These are phyloP conservation scores for Muscidifurax raptorellus DNA, from an alignment of 1,140 invertebrate genomes.

Conservation along the genomic window DNA sequence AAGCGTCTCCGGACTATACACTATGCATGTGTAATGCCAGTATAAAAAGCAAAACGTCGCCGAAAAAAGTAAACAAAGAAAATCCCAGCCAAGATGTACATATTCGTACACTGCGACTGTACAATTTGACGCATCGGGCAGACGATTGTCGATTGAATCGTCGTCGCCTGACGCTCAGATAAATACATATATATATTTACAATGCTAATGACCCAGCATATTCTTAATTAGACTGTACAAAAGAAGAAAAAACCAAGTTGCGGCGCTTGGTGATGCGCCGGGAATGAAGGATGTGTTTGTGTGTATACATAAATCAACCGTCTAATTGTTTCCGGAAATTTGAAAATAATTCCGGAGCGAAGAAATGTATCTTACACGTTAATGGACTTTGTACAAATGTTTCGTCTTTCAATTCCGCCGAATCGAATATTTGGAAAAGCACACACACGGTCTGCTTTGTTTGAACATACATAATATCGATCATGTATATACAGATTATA, in stretches of 20 bases:
- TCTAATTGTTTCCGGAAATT: conserved; percentile 4
- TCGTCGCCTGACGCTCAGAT: background rate
- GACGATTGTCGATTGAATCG: conserved; percentile 4
- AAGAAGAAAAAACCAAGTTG: conserved; percentile 33
- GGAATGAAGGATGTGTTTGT: conserved; percentile 42
- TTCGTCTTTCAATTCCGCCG: conserved; percentile 2
- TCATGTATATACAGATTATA: conserved; percentile 30
- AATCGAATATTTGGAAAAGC: conserved; percentile 64
- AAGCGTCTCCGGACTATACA: background rate
- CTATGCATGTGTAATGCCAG: background rate
- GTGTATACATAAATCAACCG: conserved; percentile 9
- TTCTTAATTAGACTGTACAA: conserved; percentile 38
- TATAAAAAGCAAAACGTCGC: conserved; percentile 30
- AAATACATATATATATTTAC: conserved; percentile 40
- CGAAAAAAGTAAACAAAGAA: conserved; percentile 14
- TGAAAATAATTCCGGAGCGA: background rate
- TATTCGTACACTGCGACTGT: background rate
- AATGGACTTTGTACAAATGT: conserved; percentile 41
- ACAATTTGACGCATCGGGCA: background rate
- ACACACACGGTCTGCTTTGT: conserved; percentile 42
- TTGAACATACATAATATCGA: background rate
- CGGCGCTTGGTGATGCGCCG: background rate
- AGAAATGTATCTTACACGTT: conserved; percentile 35
- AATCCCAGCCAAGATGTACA: conserved; percentile 28
- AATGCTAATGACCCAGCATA: conserved; percentile 20